A percentile compares a stretch with the other conserved stretches of the same genome.
phyloP scores from a whole-genome alignment of 2,113 vertebrate genomes.

The Brachyhypopomus gauderio region DNA sequence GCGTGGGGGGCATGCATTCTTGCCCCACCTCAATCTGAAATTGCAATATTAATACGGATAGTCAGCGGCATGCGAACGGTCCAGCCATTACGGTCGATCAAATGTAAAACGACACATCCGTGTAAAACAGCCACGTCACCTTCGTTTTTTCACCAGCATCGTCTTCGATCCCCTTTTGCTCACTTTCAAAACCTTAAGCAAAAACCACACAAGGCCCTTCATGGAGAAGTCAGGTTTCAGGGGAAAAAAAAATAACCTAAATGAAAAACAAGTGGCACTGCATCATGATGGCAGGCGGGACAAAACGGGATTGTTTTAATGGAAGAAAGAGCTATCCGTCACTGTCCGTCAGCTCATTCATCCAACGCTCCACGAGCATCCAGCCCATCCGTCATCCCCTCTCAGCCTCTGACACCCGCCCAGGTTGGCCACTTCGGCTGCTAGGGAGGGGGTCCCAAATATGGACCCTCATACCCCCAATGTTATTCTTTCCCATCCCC shows the following conservation, averaged over 20 bases:
- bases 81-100: constrained; percentile 45
- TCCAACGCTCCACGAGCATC: constrained; percentile 87
- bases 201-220: constrained; percentile 58
- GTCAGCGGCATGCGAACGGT: background rate
- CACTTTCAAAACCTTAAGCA: constrained; percentile 43
- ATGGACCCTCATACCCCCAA: constrained; percentile 51
- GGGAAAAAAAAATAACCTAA: constrained; percentile 44
- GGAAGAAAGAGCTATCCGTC: constrained; percentile 95
- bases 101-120: constrained; percentile 33
- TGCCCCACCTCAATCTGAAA: background rate
- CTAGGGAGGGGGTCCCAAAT: constrained; percentile 53
- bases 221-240: constrained; percentile 56
- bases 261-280: constrained; percentile 90
- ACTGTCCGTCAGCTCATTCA: constrained; percentile 96
- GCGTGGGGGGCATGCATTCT: constrained; percentile 14
- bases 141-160: constrained; percentile 30
- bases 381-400: constrained; percentile 91
- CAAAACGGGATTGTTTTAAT: constrained; percentile 90
- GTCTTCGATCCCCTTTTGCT: constrained; percentile 62
- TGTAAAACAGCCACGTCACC: constrained; percentile 16
- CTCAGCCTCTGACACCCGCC: constrained; percentile 86
- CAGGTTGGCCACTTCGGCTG: constrained; percentile 67
- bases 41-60: constrained; percentile 21
- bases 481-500: constrained; percentile 64
- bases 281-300: constrained; percentile 97